Percentiles rank a stretch among this genome's conserved stretches.
phyloP scores from a whole-genome alignment of 2,113 vertebrate genomes.

The Oreochromis aureus region DNA sequence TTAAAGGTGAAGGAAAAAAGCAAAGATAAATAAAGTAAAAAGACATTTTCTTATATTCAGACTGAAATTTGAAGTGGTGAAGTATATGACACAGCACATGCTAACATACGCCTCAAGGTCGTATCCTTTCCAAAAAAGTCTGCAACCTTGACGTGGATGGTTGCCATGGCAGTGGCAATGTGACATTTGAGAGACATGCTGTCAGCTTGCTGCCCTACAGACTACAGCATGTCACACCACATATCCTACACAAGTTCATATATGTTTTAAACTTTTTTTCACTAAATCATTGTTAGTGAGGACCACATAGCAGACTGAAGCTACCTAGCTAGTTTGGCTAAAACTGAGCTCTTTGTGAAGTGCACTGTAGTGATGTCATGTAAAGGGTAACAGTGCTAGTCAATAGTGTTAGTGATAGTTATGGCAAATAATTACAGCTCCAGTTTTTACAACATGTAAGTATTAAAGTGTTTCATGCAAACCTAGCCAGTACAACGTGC shows the following conservation, averaged over 20 bases:
- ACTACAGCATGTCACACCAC: neutral
- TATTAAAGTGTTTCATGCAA: neutral
- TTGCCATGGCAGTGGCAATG: neutral
- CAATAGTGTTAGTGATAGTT: neutral
- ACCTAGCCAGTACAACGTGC: accelerated
- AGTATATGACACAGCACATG: neutral
- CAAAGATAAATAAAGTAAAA: neutral
- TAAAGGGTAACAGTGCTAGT: accelerated
- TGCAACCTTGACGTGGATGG: neutral
- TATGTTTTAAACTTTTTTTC: neutral
- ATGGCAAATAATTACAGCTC: neutral
- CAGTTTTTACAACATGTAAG: neutral
- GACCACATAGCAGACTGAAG: neutral
- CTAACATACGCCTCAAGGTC: neutral
- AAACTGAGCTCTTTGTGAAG: neutral
- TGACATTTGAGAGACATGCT: neutral
- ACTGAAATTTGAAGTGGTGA: neutral
- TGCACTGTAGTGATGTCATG: neutral
- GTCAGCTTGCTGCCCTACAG: neutral
- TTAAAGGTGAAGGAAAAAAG: neutral
- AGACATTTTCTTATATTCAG: neutral
- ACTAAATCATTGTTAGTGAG: neutral
- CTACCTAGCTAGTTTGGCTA: neutral
- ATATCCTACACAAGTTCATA: neutral
- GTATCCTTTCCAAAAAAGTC: neutral